These are phyloP conservation scores for Agrypnia vestita DNA, from an alignment of 1,140 invertebrate genomes.

Conservation along the genomic window DNA sequence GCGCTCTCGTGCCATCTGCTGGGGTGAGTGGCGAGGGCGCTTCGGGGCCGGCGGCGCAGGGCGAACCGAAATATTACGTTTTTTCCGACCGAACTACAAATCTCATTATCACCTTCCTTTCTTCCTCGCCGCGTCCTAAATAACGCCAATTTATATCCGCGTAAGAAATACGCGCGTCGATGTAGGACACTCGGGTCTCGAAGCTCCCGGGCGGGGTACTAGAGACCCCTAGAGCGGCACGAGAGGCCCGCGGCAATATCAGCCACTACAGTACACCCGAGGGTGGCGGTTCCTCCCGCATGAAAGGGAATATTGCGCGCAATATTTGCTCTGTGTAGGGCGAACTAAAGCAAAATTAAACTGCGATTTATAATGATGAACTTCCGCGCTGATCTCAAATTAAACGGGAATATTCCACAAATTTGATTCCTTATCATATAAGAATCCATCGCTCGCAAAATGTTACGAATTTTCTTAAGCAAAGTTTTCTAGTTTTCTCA, in stretches of 20 bases:
- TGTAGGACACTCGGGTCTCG: no score
- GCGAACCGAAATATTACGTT: background rate
- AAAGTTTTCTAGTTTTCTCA: no score
- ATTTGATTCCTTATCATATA: no score
- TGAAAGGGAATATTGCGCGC: conserved; percentile 5
- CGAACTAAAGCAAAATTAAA: background rate
- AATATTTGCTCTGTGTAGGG: background rate
- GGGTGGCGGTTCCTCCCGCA: background rate
- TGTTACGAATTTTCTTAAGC: no score
- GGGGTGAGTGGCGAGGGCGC: background rate
- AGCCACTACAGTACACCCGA: background rate
- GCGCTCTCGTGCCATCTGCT: conserved; percentile 5
- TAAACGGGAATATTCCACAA: no score
- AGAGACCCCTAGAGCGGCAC: background rate
- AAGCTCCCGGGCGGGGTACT: no score
- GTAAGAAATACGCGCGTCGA: no score
- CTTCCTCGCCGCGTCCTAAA: no score
- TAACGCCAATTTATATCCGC: no score
- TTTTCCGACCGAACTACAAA: background rate
- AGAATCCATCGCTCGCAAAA: no score
- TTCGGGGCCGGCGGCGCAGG: background rate
- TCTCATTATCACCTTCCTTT: background rate
- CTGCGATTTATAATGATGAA: no score
- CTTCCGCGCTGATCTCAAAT: no score
- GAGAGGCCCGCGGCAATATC: background rate